Conservation (phyloP, 2,113 vertebrate species). For the Atrichornis clamosus region DNA sequence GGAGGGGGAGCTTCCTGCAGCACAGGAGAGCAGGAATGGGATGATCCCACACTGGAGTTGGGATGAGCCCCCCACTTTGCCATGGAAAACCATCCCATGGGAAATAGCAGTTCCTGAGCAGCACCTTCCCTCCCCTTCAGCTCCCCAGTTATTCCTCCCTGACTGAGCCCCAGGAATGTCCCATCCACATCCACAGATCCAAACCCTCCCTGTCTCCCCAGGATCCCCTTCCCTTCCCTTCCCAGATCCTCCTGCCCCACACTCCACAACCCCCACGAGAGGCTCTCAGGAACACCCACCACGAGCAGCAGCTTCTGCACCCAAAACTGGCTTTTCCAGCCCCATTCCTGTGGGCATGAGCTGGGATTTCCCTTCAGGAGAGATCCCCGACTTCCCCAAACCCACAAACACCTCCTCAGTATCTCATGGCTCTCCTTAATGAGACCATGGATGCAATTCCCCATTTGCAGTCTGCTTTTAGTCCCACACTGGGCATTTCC, state of each 20-base stretch:
- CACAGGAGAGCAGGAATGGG: background rate
- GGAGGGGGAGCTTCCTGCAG: background rate
- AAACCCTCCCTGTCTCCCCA: background rate
- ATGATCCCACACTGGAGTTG: accelerated
- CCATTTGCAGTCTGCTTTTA: background rate
- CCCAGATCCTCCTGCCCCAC: background rate
- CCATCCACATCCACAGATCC: background rate
- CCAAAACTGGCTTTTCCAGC: background rate
- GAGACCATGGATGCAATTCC: background rate
- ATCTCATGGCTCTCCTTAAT: background rate
- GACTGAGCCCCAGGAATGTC: background rate
- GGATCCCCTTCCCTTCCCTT: background rate
- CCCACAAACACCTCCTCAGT: background rate
- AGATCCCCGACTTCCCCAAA: background rate
- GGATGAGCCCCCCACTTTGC: background rate
- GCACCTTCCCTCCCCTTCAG: background rate
- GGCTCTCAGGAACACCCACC: background rate
- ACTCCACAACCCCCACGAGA: accelerated
- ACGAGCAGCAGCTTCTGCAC: background rate
- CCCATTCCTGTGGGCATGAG: background rate
- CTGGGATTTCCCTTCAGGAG: background rate
- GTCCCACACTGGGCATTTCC: background rate
- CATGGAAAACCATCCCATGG: background rate
- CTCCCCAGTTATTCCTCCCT: background rate
- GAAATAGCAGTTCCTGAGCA: background rate